Base-by-base conservation (phyloP, 2,797 vertebrate species). In the Erethizon dorsatum region DNA sequence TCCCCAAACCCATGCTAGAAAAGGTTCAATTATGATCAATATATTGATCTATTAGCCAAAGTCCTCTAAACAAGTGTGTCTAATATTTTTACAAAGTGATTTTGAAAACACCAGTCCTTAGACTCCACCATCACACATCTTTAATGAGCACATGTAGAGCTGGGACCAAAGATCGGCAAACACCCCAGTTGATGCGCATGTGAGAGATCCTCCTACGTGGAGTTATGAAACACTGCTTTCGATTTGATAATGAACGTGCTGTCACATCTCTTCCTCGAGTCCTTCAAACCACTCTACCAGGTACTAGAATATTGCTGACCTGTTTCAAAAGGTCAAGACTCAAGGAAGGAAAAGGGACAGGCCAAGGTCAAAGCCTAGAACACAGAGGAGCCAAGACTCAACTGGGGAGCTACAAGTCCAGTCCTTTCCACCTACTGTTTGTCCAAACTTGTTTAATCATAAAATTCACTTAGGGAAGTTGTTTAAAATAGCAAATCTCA, bases 401-500 rank as follows among this genome's bases (percentile, higher is more conserved):
- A 54, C 12, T 41, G 41, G 63, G 24, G 5, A 63, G 13, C 80
- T 54, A 28, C 52, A 88, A 84, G 9, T 78, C 73, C 45, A 26
- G 17, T 88, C 59, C 52, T 89, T 95, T 73, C 80, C 4, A 82
- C 18, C 47, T 50, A 78, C 31, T 41, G 11, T 86, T 88, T 92
- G 69, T 79, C 47, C 73, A 93, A 91, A 83, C 52, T 79, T 75
- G 5, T 92, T 89, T 78, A 91, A 88, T 79, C 78, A 85, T 80
- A 95, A 95, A 93, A 97, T 88, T 90, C 37, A 97, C 22, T 26
- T 5, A 31, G 5, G 12, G 31, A 63, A 80, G 37, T 83, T 93
- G 57, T 88, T 88, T 93, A 65, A 94, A 93, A 95, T 41, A 92
- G 67, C 24, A 96, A 96, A 78, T 52, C 85, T 78, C 47, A 67